Conservation (phyloP, 2,113 vertebrate genomes). For the Oreochromis niloticus region DNA sequence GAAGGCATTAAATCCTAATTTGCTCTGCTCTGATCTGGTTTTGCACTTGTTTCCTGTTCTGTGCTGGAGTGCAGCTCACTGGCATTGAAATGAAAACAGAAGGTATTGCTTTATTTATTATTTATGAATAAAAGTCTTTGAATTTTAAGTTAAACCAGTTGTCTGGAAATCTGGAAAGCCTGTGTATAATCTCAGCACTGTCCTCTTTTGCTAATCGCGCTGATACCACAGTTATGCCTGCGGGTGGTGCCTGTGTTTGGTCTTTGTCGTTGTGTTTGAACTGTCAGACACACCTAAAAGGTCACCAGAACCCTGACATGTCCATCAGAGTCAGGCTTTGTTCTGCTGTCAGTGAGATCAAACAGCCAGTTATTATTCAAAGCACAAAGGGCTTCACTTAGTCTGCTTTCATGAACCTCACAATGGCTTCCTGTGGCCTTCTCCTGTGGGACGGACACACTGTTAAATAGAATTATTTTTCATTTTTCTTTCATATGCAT, state of each 20-base stretch:
- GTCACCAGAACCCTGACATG: slow-evolving; percentile 19
- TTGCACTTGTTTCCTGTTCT: background rate
- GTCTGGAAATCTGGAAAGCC: background rate
- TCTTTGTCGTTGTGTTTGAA: slow-evolving; percentile 11
- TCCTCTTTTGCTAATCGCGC: background rate
- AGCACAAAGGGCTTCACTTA: background rate
- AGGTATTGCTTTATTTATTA: background rate
- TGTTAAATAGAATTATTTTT: background rate
- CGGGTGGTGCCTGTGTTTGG: background rate
- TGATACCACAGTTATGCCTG: background rate
- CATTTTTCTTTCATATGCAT: background rate
- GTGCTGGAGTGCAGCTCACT: background rate
- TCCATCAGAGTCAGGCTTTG: background rate
- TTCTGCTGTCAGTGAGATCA: slow-evolving; percentile 20
- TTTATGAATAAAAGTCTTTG: background rate
- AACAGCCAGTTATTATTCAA: background rate
- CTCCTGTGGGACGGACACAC: background rate
- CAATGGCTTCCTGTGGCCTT: background rate
- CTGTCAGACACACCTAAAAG: slow-evolving; percentile 33
- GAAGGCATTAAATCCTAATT: background rate
- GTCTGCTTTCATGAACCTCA: background rate
- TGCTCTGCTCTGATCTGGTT: background rate
- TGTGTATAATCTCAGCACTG: background rate
- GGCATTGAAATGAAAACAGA: background rate
- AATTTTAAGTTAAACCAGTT: background rate